Evolutionary conservation across 2,113 vertebrate species (phyloP).

Genomic region (Microcebus tavaratra): DNA sequence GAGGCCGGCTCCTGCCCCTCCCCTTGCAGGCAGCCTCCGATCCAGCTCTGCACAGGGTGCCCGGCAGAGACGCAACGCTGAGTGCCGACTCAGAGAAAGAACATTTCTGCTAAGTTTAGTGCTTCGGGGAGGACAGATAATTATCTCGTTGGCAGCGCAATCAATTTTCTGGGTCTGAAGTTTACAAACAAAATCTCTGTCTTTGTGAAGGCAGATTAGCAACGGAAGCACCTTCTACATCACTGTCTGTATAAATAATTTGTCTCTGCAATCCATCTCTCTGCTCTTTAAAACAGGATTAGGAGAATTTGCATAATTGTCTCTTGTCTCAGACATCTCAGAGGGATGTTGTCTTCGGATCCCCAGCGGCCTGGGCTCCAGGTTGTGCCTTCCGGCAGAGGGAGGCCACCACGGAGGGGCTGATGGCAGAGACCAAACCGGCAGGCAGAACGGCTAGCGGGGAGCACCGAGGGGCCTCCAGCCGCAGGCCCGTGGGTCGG

Average conservation of each 20-base stretch:
- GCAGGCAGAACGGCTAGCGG: not conserved
- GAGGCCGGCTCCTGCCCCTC: not conserved
- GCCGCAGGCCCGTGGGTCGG: not conserved
- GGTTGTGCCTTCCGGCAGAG: not conserved
- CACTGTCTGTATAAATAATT: not conserved
- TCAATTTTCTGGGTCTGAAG: not conserved
- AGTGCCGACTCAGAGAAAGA: not conserved
- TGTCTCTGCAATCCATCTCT: not conserved
- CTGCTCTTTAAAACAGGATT: not conserved
- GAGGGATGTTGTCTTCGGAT: not conserved
- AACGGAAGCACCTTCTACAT: not conserved
- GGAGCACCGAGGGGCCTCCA: not conserved
- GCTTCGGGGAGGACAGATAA: not conserved
- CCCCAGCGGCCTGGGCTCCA: not conserved
- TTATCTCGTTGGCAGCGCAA: not conserved
- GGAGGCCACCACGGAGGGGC: not conserved
- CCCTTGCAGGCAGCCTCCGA: not conserved
- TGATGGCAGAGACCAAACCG: not conserved
- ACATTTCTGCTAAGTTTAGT: not conserved
- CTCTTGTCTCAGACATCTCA: not conserved
- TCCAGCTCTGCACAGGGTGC: not conserved
- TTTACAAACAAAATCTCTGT: not conserved
- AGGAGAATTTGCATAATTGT: not conserved
- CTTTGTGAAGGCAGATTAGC: not conserved
- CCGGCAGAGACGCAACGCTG: not conserved